Evolutionary conservation across 2,113 vertebrate genomes (phyloP), one percentile per base, ranked within the genome.

Genomic region (Stomatorhinus ivindoensis): DNA sequence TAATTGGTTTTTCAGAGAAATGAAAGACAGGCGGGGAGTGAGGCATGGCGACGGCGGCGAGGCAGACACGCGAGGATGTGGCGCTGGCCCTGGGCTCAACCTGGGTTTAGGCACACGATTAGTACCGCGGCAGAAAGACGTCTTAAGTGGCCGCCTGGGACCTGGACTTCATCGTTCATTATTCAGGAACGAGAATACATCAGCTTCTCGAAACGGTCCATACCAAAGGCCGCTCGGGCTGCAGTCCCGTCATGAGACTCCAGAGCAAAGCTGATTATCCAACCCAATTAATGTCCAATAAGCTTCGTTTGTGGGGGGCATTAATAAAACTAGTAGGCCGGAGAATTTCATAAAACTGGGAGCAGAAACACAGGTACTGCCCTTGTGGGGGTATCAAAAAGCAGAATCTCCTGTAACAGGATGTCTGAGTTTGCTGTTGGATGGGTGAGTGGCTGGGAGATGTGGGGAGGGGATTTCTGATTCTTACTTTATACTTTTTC

Each of bases 1-100:
- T 90, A 90, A 90, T 90, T 90, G 89, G 69, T 84, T 88, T 88
- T 90, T 88, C 86, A 83, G 76, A 46, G 39, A 83, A 90, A 88
- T 88, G 86, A 90, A 83, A 90, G 89, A 83, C 24, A 80, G 86
- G 8, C 13, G 35, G 86, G 51, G 19, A 58, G 82, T 13, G 27
- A 21, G 47, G 19, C 27, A 47, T 8, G 44, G 58, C 61, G 35
- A 55, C 31, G 48, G 46, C 7, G 15, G n/a, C 24, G 35, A 39
- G 42, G 24, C 21, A 15, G 50, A 11, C 21, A 31, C 35, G 53
- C 21, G 61, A 83, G 87, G 86, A 80, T 50, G 24, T 65, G 11
- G 42, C 3, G n/a, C 47, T 76, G 86, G 47, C 24, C 13, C 21
- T 27, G 6, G 15, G 42, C 7, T 73, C 7, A 5, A 21, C 3